phyloP scores from a whole-genome alignment of 2,113 vertebrate species.

The Coryphaenoides rupestris region DNA sequence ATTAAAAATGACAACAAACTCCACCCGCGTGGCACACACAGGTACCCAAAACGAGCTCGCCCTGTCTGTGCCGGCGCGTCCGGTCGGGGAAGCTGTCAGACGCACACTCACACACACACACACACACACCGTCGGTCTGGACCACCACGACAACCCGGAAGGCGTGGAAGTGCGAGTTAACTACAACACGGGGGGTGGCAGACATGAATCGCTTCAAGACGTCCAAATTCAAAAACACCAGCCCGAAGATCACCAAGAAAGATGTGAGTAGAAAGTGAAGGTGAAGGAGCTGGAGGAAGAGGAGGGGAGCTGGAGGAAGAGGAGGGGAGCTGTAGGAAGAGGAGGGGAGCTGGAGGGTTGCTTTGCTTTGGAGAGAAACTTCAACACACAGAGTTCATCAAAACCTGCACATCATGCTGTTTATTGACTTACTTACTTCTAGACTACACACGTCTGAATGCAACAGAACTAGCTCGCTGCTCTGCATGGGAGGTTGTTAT shows the following conservation, averaged over 20 bases:
- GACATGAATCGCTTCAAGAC: constrained; percentile 91
- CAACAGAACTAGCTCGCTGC: too few relatives aligned
- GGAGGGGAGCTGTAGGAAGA: not conserved
- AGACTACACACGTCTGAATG: too few relatives aligned
- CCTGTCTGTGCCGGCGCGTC: constrained; percentile 5
- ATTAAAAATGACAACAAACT: too few relatives aligned
- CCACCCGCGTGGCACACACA: not conserved
- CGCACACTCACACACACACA: constrained; percentile 1
- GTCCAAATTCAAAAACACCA: constrained; percentile 90
- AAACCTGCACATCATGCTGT: too few relatives aligned
- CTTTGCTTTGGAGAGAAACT: constrained; percentile 54
- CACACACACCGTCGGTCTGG: constrained; percentile 16
- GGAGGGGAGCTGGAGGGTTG: too few relatives aligned
- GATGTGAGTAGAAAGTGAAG: constrained; percentile 72
- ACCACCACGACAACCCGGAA: constrained; percentile 71
- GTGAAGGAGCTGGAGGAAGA: constrained; percentile 39
- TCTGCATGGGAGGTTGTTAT: too few relatives aligned
- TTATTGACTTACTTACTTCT: too few relatives aligned
- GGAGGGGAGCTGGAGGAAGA: too few relatives aligned
- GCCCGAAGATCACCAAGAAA: constrained; percentile 80
- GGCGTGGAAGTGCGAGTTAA: constrained; percentile 60
- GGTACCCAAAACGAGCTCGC: not conserved
- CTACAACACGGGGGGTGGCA: constrained; percentile 46
- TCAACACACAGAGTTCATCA: constrained; percentile 41
- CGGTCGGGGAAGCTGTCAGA: constrained; percentile 54